These are phyloP conservation scores for Eupelmus urozonus DNA, from an alignment of 2,888 invertebrate genomes.

Conservation along the genomic window DNA sequence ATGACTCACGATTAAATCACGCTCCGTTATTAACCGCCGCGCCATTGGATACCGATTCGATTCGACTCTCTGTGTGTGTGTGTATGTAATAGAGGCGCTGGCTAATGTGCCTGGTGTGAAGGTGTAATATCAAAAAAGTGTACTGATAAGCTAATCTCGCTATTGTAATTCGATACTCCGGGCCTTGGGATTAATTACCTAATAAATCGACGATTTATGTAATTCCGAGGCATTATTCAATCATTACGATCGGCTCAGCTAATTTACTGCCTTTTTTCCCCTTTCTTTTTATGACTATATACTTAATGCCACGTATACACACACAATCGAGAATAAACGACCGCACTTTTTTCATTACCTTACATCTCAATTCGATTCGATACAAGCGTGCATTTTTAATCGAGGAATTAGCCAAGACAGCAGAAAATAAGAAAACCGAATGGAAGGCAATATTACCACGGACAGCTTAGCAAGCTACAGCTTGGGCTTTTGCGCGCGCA, in stretches of 20 bases:
- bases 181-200: neutral
- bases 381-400: too few species aligned
- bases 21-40: slow-evolving; percentile 3
- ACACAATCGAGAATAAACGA: too few species aligned
- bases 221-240: neutral
- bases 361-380: too few species aligned
- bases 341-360: too few species aligned
- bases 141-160: neutral
- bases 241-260: neutral
- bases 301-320: too few species aligned
- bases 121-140: neutral
- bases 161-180: neutral
- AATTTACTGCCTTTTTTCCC: too few species aligned
- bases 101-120: neutral
- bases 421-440: too few species aligned
- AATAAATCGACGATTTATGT: neutral
- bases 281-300: too few species aligned
- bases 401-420: too few species aligned
- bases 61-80: neutral
- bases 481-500: too few species aligned
- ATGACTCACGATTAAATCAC: slow-evolving; percentile 39
- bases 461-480: too few species aligned
- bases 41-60: slow-evolving; percentile 6
- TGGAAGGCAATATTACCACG: too few species aligned
- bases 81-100: neutral